Evolutionary conservation across 2,797 vertebrate genomes (phyloP), one percentile per base, ranked within the genome.

Genomic region (Chiroxiphia lanceolata): DNA sequence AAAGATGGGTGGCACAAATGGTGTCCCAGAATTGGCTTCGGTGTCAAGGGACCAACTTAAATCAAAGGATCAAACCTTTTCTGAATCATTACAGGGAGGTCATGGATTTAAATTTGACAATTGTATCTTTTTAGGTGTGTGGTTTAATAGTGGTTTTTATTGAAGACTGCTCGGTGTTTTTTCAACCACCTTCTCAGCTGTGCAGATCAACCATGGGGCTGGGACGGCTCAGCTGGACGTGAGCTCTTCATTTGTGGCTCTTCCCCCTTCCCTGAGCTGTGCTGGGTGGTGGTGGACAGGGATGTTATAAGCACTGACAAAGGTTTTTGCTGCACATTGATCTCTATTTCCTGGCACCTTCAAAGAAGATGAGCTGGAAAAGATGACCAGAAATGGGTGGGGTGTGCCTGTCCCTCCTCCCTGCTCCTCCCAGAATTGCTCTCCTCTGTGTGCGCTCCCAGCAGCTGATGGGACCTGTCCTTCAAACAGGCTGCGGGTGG

Each of bases 121-220:
- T 60, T 81, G 10, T 67, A 13, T 63, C 61, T 83, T 89, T 60
- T 68, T 42, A 67, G 19, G 19, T 63, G 10, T 42, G 33, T 79
- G 15, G 51, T 91, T 88, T 69, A 75, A 36, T 38, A 93, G 14
- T 33, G 27, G 40, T 56, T 93, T 92, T 83, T 83, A 21, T 93
- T 76, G 86, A 69, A 74, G 56, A 48, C 8, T 63, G 9, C 26
- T 47, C 8, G 20, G 15, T 36, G 5, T 38, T 63, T 88, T 79
- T 94, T 36, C n/a, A 78, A 6, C 36, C 69, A 14, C 13, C 2
- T 83, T 78, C 22, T 83, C 50, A 19, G 26, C 63, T 54, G 15
- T 1, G 17, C 78, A 42, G 48, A 85, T 14, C 21, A 80, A 25
- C 3, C 0, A 0, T 29, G 50, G 60, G 40, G 38, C 26, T 79